These are phyloP conservation scores for Harpagifer antarcticus DNA, from an alignment of 2,797 vertebrate species.

Conservation along the genomic window DNA sequence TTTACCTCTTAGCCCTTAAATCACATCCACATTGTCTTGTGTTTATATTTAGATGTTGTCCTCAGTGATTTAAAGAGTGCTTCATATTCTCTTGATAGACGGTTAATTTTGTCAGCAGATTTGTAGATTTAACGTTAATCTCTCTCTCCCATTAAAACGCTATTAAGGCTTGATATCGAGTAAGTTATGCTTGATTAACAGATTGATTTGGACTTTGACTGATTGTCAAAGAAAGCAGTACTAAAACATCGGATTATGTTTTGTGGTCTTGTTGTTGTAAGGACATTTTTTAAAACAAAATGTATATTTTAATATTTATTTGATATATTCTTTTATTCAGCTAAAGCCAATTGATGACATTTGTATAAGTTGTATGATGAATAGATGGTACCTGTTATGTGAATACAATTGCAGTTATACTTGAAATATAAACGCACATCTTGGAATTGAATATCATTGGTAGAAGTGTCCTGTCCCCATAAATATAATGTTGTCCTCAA, in stretches of 20 bases:
- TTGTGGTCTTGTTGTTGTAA: neutral
- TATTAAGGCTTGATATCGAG: conserved; percentile 1
- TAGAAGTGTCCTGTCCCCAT: conserved; percentile 13
- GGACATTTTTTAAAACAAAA: neutral
- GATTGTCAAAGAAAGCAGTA: neutral
- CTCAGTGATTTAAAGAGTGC: neutral
- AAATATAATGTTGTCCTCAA: conserved; percentile 42
- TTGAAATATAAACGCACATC: neutral
- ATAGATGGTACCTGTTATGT: neutral
- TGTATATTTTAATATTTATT: neutral
- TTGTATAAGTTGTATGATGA: neutral
- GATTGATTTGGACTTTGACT: neutral
- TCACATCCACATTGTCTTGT: neutral
- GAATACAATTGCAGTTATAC: neutral
- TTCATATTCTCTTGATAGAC: neutral
- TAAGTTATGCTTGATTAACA: neutral
- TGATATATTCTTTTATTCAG: too few species aligned
- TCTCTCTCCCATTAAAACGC: neutral
- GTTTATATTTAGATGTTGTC: conserved; percentile 2
- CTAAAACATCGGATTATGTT: neutral
- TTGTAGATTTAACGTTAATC: neutral
- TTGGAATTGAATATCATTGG: conserved; percentile 12
- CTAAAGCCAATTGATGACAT: neutral
- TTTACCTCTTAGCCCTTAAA: neutral
- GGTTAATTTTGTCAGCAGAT: neutral